Evolutionary conservation across 2,113 vertebrate genomes (phyloP), one percentile per base, ranked within the genome.

Genomic region (Rana temporaria): DNA sequence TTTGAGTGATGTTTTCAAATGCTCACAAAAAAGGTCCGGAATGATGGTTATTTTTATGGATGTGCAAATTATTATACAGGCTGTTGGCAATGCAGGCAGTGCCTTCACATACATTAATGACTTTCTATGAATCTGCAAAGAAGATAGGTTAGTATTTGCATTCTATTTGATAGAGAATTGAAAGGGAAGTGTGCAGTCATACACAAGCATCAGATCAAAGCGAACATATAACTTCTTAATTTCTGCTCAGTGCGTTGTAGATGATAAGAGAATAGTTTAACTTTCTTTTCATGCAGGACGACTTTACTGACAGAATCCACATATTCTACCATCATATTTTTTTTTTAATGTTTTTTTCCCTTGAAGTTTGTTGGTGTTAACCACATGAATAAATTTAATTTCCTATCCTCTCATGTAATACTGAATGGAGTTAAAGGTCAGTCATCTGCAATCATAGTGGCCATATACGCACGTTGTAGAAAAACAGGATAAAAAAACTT

Each of bases 51-150:
- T 63, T 20, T 63, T 63, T 63, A 20, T 63, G 22, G n/a, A 24
- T 63, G 20, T 63, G 24, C 20, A 63, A 63, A 63, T 63, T 63
- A 63, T 63, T 63, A 63, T 63, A 11, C 60, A 63, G 60, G 60
- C 60, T 63, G 20, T 22, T 15, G 20, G 60, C 60, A 63, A 15
- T 20, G n/a, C 60, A 63, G 9, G 24, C 24, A 24, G 60, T 24
- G 24, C 24, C 11, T 63, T 63, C 22, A 63, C 60, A 63, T 63
- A 63, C n/a, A 63, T 63, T 24, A 63, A 63, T 63, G 60, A 63
- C 20, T 63, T 63, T 63, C 60, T 20, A 24, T 63, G 60, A 63
- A 63, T 63, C 24, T 63, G 9, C 60, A 63, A 24, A 24, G 22
- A 26, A 63, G 60, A 63, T 24, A 63, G 12, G 60, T 63, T 63